Base-by-base conservation (phyloP, 2,113 vertebrate genomes). In the Semnornis frantzii region DNA sequence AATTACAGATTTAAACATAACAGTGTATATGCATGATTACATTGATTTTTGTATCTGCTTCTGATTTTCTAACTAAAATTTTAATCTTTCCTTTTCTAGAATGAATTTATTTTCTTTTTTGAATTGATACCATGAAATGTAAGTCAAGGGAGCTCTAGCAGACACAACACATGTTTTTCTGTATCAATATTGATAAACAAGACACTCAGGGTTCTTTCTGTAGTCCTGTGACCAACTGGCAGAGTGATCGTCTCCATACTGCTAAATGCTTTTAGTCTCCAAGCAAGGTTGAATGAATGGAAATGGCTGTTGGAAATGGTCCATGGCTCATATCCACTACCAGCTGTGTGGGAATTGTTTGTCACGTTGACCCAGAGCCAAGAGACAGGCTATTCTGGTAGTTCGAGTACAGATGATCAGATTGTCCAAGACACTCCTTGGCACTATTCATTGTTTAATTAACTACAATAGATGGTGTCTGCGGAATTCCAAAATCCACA, bases 321-420 rank as follows among this genome's bases (percentile, higher is more conserved):
- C 39, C 33, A 23, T 19, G 39, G 31, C 5, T 5, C 3, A 8
- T 44, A 78, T 19, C 8, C 8, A 71, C 27, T 34, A 37, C 1
- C 27, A 52, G 16, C 3, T 88, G 17, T 37, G 31, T 71, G 16
- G 33, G 21, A 74, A 60, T 77, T 4, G 0, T 33, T 31, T 81
- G 33, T 89, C 69, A 46, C 7, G 0, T 10, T 37, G 54, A 58
- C 33, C 27, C 23, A 68, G 15, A 58, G 20, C 20, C 0, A 0
- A 73, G 16, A 34, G 15, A 65, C 3, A 79, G 7, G n/a, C 20
- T 83, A 6, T 25, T n/a, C 21, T 87, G 9, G 6, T 78, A 54
- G 30, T 50, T 58, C 37, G 63, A 33, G 3, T 65, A 58, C 9
- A 30, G 44, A 54, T n/a, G 44, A 42, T 21, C 3, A 28, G 57